These are phyloP conservation scores for Plecturocebus donacophilus DNA, from an alignment of 2,113 vertebrate genomes.

Conservation along the genomic window DNA sequence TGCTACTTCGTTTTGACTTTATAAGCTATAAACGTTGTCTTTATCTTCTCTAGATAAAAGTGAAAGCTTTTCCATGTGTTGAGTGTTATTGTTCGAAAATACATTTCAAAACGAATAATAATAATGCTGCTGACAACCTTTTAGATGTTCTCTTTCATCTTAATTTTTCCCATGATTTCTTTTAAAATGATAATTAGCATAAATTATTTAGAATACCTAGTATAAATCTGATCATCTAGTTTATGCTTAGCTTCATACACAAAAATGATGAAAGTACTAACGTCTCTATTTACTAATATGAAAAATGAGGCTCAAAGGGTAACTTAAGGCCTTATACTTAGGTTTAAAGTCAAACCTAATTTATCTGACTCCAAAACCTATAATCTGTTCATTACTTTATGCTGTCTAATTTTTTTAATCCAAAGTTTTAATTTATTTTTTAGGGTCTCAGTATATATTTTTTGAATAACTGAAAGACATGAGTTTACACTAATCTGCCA, in stretches of 20 bases:
- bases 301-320: neutral
- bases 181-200: slow-evolving; percentile 21
- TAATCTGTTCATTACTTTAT: neutral
- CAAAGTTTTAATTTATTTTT: too few species aligned
- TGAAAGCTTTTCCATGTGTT: neutral
- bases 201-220: slow-evolving; percentile 8
- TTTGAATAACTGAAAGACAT: too few species aligned
- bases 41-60: neutral
- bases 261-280: neutral
- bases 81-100: neutral
- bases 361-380: neutral
- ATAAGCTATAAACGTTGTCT: neutral
- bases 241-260: neutral
- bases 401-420: neutral
- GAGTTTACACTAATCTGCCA: too few species aligned
- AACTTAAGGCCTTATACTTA: neutral
- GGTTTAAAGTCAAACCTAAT: neutral
- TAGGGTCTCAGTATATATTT: too few species aligned
- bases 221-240: neutral
- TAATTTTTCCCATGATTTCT: neutral
- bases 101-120: slow-evolving; percentile 21
- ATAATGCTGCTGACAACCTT: neutral
- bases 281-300: neutral
- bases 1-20: neutral
- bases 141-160: neutral